Evolutionary conservation across 2,888 invertebrate species (phyloP), one percentile per base, ranked within the genome.

Genomic region (Morpho achilles): DNA sequence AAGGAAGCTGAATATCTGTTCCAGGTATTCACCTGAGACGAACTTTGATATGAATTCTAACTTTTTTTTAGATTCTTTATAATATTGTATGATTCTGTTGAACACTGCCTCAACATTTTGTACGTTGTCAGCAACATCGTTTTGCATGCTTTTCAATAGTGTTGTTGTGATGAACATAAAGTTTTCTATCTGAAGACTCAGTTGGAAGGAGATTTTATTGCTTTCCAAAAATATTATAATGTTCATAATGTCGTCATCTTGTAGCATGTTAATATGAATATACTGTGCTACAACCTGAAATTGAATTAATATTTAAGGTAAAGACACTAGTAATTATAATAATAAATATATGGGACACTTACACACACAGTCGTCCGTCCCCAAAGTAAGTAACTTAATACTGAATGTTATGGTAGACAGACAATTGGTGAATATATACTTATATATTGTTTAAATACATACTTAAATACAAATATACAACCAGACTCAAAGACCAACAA

Each of bases 11-110:
- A 89, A 87, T 10, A 89, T 54, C 0, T 80, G 83, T 68, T 88
- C 87, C 6, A 90, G 55, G 66, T 80, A 80, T 62, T 85, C 80
- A 9, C 78, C 79, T 6, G 79, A 72, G 5, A 89, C 61, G 0
- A 89, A 64, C 65, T 87, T 86, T 0, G 74, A 56, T 0, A 87
- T 79, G 60, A 88, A 87, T 52, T 87, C 87, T 3, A 86, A 62
- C 68, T 89, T 90, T 56, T 81, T 88, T 56, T 86, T 89, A 4
- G 80, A 82, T 44, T 85, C 84, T 63, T 75, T 83, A 62, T 87
- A 86, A 62, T 80, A 82, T 64, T 80, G 82, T 4, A 74, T 60
- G 0, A 84, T 64, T 44, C 79, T 80, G 40, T 68, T 76, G 1
- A 90, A 64, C 45, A 88, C 66, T 69, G 69, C 79, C 56, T 77